phyloP scores from a whole-genome alignment of 2,888 invertebrate genomes.

The Drosophila sordidapex region DNA sequence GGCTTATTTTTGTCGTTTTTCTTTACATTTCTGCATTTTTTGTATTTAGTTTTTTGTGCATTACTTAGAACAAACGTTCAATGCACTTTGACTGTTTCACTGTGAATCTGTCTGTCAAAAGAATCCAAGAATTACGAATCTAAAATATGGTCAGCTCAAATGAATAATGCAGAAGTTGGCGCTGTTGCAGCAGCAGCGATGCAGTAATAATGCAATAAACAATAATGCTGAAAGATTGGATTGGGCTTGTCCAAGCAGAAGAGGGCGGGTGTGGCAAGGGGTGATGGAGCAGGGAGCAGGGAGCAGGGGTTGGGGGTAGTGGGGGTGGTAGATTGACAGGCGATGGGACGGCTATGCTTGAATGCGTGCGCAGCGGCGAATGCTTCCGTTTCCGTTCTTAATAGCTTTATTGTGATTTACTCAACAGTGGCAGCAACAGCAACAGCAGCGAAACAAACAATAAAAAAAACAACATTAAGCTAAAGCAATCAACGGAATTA shows the following conservation, averaged over 20 bases:
- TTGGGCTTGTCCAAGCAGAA: not conserved
- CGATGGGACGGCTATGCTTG: constrained; percentile 74
- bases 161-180: constrained; percentile 55
- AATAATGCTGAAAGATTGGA: constrained; percentile 29
- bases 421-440: constrained; percentile 57
- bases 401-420: constrained; percentile 82
- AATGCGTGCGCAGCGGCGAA: constrained; percentile 82
- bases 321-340: constrained; percentile 54
- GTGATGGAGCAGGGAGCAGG: too few relatives aligned
- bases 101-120: constrained; percentile 3
- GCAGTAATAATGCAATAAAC: constrained; percentile 55
- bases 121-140: constrained; percentile 19
- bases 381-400: constrained; percentile 83
- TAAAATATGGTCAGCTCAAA: constrained; percentile 48
- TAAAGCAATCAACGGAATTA: constrained; percentile 76
- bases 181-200: constrained; percentile 14
- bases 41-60: constrained; percentile 1
- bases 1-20: constrained; percentile 1
- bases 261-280: not conserved
- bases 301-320: not conserved
- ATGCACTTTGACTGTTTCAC: constrained; percentile 57
- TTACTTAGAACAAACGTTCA: constrained; percentile 33
- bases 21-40: too few relatives aligned
- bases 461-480: constrained; percentile 41
- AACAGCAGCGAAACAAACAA: constrained; percentile 15